Conservation (phyloP, 2,113 vertebrate species). For the Etia nguti region DNA sequence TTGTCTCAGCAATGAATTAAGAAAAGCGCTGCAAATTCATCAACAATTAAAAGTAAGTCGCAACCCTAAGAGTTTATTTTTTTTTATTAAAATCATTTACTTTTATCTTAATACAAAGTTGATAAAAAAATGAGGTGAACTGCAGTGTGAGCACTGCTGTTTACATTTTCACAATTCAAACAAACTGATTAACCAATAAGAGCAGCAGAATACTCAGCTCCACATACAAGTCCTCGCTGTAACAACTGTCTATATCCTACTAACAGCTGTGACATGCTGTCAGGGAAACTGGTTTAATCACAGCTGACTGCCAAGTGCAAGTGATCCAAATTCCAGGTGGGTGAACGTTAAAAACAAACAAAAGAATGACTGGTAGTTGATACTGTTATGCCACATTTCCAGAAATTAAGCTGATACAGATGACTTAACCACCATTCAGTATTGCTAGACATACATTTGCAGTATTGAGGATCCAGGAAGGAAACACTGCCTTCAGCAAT, state of each 20-base stretch:
- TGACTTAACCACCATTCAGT: conserved; percentile 15
- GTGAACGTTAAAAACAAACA: neutral
- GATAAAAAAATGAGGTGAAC: neutral
- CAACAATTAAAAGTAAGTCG: neutral
- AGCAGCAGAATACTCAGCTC: neutral
- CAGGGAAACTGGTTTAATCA: neutral
- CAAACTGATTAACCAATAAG: neutral
- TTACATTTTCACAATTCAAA: neutral
- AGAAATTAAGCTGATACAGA: conserved; percentile 3
- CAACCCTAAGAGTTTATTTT: neutral
- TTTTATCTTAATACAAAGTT: neutral
- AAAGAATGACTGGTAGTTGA: neutral
- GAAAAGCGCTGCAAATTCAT: neutral
- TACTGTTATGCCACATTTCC: neutral
- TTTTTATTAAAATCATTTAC: neutral
- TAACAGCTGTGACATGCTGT: neutral
- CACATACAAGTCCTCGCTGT: neutral
- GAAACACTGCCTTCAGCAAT: conserved; percentile 1
- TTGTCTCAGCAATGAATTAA: neutral
- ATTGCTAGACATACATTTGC: neutral
- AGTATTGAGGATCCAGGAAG: neutral
- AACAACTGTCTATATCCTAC: neutral
- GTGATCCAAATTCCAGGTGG: neutral
- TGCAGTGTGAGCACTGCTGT: neutral
- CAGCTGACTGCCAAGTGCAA: neutral